Conservation (phyloP, 2,888 invertebrate genomes). For the Lathronympha strigana region DNA sequence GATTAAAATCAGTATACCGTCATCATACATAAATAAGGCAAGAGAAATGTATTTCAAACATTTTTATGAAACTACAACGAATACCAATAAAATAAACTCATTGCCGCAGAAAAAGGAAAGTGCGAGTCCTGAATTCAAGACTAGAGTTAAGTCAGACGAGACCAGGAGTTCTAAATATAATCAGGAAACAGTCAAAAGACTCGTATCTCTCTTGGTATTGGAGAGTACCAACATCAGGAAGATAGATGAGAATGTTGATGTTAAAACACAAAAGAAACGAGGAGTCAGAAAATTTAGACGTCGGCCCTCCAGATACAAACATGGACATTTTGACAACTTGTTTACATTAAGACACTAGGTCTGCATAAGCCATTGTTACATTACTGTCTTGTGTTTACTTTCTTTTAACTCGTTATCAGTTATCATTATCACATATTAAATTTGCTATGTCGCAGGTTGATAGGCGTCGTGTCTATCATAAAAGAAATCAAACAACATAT, state of each 20-base stretch:
- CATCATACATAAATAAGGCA: conserved; percentile 60
- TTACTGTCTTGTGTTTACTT: conserved; percentile 28
- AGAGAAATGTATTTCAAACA: conserved; percentile 68
- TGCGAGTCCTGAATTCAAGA: neutral
- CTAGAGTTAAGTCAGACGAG: conserved; percentile 9
- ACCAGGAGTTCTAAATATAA: conserved; percentile 50
- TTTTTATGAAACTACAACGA: conserved; percentile 55
- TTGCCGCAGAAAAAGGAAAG: conserved; percentile 33
- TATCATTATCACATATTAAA: conserved; percentile 1
- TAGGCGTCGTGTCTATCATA: conserved; percentile 18
- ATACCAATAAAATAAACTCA: conserved; percentile 44
- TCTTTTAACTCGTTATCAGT: conserved; percentile 23
- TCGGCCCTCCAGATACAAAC: neutral
- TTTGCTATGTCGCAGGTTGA: conserved; percentile 26
- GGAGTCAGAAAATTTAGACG: conserved; percentile 1
- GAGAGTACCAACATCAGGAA: conserved; percentile 42
- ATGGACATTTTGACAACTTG: neutral
- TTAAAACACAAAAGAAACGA: conserved; percentile 8
- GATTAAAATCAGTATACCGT: conserved; percentile 51
- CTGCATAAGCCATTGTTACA: conserved; percentile 31
- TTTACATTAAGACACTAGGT: conserved; percentile 13
- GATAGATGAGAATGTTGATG: neutral
- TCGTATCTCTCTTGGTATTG: conserved; percentile 57
- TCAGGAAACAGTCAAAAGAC: conserved; percentile 59
- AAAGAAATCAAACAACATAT: conserved; percentile 21